Percentiles rank a stretch among this genome's conserved stretches.
These are phyloP conservation scores for Pempheris klunzingeri DNA, from an alignment of 2,797 vertebrate species.

Conservation along the genomic window DNA sequence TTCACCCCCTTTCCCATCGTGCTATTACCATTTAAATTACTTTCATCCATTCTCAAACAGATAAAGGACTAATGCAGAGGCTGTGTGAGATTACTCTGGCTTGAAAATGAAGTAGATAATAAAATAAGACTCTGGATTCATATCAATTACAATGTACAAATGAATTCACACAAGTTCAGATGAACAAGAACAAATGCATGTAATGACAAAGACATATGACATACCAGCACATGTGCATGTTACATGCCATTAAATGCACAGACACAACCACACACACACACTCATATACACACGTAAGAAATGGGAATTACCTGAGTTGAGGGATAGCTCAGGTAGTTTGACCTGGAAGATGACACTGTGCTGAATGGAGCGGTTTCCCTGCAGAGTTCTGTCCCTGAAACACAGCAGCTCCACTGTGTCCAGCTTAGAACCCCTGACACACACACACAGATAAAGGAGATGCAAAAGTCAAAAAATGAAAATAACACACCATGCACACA, in stretches of 20 bases:
- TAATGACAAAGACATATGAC: background rate
- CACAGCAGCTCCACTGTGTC: slow-evolving; percentile 91
- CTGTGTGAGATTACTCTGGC: slow-evolving; percentile 22
- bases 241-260: background rate
- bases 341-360: slow-evolving; percentile 95
- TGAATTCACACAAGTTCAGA: background rate
- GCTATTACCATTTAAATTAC: slow-evolving; percentile 72
- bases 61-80: slow-evolving; percentile 54
- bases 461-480: background rate
- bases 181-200: background rate
- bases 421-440: slow-evolving; percentile 87
- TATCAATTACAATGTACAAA: slow-evolving; percentile 20
- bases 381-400: slow-evolving; percentile 95
- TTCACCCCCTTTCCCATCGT: background rate
- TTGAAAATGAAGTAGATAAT: slow-evolving; percentile 28
- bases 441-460: slow-evolving; percentile 27
- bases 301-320: slow-evolving; percentile 87
- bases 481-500: background rate
- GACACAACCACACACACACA: background rate
- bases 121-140: slow-evolving; percentile 5
- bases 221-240: background rate
- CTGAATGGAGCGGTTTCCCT: slow-evolving; percentile 90
- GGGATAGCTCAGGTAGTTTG: slow-evolving; percentile 87
- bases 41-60: slow-evolving; percentile 53
- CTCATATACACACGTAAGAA: background rate